Evolutionary conservation across 2,888 invertebrate species (phyloP), one percentile per base, ranked within the genome.

Genomic region (Ashinkailepas kermadecensis): DNA sequence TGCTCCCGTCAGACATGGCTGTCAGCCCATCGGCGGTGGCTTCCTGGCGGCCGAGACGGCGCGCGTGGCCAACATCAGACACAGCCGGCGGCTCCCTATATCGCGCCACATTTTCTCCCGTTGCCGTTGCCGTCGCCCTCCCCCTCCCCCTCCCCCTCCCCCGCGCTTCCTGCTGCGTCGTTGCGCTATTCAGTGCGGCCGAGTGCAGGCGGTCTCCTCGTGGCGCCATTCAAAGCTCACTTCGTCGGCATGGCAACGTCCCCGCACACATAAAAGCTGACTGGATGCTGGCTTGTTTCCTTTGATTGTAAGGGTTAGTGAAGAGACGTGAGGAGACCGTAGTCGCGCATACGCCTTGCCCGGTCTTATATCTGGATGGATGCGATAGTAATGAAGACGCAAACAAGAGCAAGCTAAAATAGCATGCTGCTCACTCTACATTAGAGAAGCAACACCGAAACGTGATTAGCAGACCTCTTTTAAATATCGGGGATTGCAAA

Each of bases 231-330:
- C 74, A 74, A 74, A 39, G 74, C 74, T 54, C 56, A 74, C 74
- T 74, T 74, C 21, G 74, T 74, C 21, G 74, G 21, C 74, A 74
- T 74, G 74, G 74, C 74, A 21, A 74, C 74, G 74, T 54, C 21
- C 56, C 56, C 54, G 74, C 74, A 74, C 54, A 74, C 74, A 74
- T 13, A 56, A 74, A 74, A 74, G 74, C 74, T 21, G 56, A 18
- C 74, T 56, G 74, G 21, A 21, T 54, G 56, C 54, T 0, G 74
- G 54, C 74, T 74, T 74, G 74, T 74, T 74, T 74, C 74, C 21
- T 56, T 74, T 74, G 54, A 74, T 74, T 74, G 21, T 15, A 56
- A 56, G 74, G 74, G 74, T 54, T 74, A 15, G 39, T 39, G 39
- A 39, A 39, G 39, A 39, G 39, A 39, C 39, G 18, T 18, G 39